These are phyloP conservation scores for Dipodomys merriami DNA, from an alignment of 2,113 vertebrate genomes.

Conservation along the genomic window DNA sequence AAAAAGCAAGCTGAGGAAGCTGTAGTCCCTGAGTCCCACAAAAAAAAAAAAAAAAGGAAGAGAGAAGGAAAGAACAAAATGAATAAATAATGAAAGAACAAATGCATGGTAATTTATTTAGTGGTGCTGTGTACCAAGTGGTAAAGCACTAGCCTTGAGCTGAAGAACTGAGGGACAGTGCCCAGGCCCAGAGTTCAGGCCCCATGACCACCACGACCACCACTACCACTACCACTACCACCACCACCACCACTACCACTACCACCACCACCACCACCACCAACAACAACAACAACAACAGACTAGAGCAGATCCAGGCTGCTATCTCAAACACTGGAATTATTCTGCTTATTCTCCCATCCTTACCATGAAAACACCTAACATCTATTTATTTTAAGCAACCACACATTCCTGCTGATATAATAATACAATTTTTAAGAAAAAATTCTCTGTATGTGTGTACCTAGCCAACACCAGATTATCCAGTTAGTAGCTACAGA, in stretches of 20 bases:
- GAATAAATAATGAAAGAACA: neutral
- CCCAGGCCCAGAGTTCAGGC: no score
- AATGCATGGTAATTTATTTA: constrained; percentile 37
- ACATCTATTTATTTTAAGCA: constrained; percentile 43
- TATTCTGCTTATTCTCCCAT: constrained; percentile 26
- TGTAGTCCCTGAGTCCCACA: no score
- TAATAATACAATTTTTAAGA: constrained; percentile 46
- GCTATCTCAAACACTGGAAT: constrained; percentile 34
- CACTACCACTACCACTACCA: no score
- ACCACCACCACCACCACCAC: no score
- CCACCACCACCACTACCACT: no score
- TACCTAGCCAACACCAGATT: constrained; percentile 11
- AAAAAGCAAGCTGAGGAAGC: no score
- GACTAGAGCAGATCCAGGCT: constrained; percentile 7
- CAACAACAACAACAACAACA: neutral
- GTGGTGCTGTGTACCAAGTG: no score
- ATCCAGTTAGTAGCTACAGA: constrained; percentile 36
- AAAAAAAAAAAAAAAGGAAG: no score
- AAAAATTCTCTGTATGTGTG: constrained; percentile 48
- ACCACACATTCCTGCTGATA: neutral
- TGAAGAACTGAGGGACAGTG: no score
- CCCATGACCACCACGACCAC: no score
- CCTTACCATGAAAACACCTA: constrained; percentile 30
- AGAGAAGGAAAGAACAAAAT: neutral
- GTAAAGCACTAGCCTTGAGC: no score